These are phyloP conservation scores for Noctilio leporinus DNA, from an alignment of 2,113 vertebrate genomes.

Conservation along the genomic window DNA sequence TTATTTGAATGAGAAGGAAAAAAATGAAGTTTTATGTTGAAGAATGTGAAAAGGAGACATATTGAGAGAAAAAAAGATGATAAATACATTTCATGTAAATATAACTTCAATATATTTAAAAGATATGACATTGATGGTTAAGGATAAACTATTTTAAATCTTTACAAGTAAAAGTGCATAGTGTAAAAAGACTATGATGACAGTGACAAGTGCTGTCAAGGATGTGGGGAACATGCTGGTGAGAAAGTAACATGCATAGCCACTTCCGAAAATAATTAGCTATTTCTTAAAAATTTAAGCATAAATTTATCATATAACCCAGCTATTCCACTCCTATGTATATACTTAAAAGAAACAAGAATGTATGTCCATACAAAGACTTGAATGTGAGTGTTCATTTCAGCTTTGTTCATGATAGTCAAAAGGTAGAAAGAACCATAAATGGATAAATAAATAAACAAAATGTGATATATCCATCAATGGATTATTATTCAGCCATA, in stretches of 20 bases:
- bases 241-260: not conserved
- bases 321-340: not conserved
- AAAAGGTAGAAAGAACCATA: not conserved
- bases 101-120: not conserved
- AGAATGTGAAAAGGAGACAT: not conserved
- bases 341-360: not conserved
- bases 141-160: not conserved
- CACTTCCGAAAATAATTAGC: not conserved
- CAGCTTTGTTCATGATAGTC: not conserved
- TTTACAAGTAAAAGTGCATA: not conserved
- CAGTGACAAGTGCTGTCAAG: not conserved
- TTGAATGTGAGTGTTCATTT: not conserved
- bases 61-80: not conserved
- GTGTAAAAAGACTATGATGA: not conserved
- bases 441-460: not conserved
- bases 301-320: not conserved
- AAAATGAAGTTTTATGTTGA: not conserved
- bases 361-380: not conserved
- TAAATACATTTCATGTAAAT: not conserved
- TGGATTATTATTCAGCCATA: not conserved
- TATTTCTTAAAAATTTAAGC: not conserved
- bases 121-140: not conserved
- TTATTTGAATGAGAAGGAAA: constrained; percentile 1
- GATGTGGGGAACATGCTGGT: not conserved
- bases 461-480: not conserved